A percentile compares a stretch with the other conserved stretches of the same genome.
phyloP scores from a whole-genome alignment of 2,888 invertebrate species.

The Calliphora vomitoria region DNA sequence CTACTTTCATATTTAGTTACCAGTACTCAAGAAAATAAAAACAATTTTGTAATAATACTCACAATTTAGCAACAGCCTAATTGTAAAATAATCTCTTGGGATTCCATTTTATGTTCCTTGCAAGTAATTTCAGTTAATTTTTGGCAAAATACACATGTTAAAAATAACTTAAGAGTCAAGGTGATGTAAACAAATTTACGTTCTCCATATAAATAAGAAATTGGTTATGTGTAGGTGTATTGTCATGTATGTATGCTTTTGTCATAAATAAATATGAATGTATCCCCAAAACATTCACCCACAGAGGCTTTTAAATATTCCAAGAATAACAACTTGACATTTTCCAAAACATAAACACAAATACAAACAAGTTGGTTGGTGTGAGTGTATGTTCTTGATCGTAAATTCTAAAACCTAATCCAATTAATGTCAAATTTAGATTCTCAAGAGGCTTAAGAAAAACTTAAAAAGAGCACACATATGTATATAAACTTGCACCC shows the following conservation, averaged over 20 bases:
- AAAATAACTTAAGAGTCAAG: conserved; percentile 18
- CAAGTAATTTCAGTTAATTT: conserved; percentile 23
- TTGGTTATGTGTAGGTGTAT: background rate
- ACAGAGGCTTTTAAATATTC: conserved; percentile 10
- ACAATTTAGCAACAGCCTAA: background rate
- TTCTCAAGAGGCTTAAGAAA: conserved; percentile 76
- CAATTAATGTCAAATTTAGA: conserved; percentile 80
- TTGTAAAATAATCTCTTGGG: background rate
- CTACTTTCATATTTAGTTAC: no score
- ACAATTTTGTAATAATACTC: no score
- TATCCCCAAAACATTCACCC: background rate
- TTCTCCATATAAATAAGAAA: background rate
- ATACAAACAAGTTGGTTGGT: background rate
- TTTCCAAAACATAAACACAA: conserved; percentile 5
- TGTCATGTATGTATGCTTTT: background rate
- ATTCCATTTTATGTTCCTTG: background rate
- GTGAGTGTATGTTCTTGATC: conserved; percentile 10
- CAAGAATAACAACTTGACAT: conserved; percentile 23
- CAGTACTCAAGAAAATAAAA: no score
- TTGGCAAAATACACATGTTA: background rate
- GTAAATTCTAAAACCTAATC: conserved; percentile 77
- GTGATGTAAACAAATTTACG: background rate
- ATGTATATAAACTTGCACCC: conserved; percentile 4
- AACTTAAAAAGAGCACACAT: conserved; percentile 38
- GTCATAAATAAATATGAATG: background rate